A percentile compares a stretch with the other conserved stretches of the same genome.
Evolutionary conservation across 35 echinoderm and acorn worm species (phyloP).

Genomic region (Patiria miniata): DNA sequence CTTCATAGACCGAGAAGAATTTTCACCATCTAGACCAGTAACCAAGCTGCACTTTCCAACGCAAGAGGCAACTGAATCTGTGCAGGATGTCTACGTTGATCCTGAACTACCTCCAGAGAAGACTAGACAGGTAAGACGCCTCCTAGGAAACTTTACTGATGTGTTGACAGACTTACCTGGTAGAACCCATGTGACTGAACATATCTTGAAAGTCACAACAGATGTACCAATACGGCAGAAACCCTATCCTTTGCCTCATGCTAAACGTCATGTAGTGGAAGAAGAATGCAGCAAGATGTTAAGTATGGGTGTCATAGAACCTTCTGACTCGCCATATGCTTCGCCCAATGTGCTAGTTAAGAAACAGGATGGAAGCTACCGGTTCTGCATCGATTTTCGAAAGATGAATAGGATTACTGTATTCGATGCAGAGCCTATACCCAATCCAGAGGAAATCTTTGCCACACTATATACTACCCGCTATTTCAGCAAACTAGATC

Average conservation of each 20-base stretch:
- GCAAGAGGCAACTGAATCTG: neutral
- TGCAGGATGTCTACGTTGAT: constrained; percentile 11
- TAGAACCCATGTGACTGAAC: neutral
- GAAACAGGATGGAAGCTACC: constrained; percentile 22
- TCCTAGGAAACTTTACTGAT: constrained; percentile 32
- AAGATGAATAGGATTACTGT: constrained; percentile 40
- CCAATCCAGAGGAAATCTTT: constrained; percentile 66
- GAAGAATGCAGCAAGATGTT: constrained; percentile 47
- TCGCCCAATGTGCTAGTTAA: constrained; percentile 55
- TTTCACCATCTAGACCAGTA: neutral
- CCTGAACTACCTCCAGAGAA: neutral
- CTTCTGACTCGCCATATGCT: constrained; percentile 36
- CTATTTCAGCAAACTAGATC: constrained; percentile 57
- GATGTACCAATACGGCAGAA: neutral
- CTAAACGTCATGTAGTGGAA: constrained; percentile 25
- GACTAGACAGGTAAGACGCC: neutral
- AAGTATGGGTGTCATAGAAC: constrained; percentile 54
- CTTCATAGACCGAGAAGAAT: too few relatives aligned
- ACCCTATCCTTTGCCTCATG: constrained; percentile 54
- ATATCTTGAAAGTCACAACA: neutral
- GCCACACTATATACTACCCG: constrained; percentile 37
- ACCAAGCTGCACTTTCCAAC: constrained; percentile 29
- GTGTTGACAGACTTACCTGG: constrained; percentile 45
- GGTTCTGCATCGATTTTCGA: constrained; percentile 62
- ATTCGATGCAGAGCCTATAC: constrained; percentile 52